Evolutionary conservation across 2,113 vertebrate genomes (phyloP), one percentile per base, ranked within the genome.

Genomic region (Nymphicus hollandicus): DNA sequence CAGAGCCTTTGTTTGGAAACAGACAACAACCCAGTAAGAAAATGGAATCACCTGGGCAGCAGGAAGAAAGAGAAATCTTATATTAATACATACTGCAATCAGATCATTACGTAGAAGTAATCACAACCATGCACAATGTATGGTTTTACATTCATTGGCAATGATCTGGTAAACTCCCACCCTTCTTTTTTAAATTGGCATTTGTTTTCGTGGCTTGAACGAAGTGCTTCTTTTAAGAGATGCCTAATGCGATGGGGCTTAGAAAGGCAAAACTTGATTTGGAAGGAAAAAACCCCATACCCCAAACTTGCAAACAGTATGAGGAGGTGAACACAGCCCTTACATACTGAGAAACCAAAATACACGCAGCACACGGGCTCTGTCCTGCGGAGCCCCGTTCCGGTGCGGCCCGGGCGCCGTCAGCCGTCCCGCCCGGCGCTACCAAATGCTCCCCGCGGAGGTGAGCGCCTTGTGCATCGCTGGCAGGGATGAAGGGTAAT

Each of bases 301-400:
- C 3, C 47, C 18, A 29, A 49, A 37, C 16, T 46, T 76, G 56
- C 4, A 10, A 12, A 68, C 8, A 27, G 11, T 1, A 2, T 0
- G 6, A 53, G n/a, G 46, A 35, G 11, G 10, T 10, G 41, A 23
- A 4, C 39, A 10, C 1, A 11, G 39, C 4, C 3, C 20, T 4
- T 4, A 5, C 0, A 7, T 15, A 6, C 10, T 0, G 33, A 33
- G 49, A 24, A 12, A 5, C 22, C 33, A 35, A 24, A 24, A 15
- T 24, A 13, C 12, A 7, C 6, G 6, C 22, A 24, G 9, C 56
- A 20, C 13, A 6, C 13, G 6, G 9, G 13, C 55, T 10, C 56
- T 7, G 33, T 58, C 22, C 33, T 15, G 22, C 33, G 33, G 13
- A 35, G 22, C 22, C 22, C 22, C 33, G 6, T 35, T 35, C 33